A percentile compares a stretch with the other conserved stretches of the same genome.
These are phyloP conservation scores for Leuctra nigra DNA, from an alignment of 2,888 invertebrate species.

Conservation along the genomic window DNA sequence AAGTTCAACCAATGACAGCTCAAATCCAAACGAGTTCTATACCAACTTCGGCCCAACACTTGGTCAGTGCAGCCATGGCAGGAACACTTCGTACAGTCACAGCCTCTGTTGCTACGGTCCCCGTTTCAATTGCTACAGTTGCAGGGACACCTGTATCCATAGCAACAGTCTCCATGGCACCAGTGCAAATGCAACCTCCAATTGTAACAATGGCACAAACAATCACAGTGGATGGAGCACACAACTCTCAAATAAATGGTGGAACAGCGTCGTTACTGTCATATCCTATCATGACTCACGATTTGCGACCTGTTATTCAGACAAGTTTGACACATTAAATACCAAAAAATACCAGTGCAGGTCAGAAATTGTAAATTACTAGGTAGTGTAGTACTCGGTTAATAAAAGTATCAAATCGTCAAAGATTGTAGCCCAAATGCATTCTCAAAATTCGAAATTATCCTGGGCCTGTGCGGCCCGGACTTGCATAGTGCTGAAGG, in stretches of 20 bases:
- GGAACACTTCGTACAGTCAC: constrained; percentile 48
- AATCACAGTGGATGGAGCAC: constrained; percentile 37
- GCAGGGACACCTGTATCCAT: constrained; percentile 52
- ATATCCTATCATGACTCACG: constrained; percentile 56
- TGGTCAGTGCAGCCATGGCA: constrained; percentile 41
- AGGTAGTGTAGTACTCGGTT: no score
- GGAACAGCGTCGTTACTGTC: constrained; percentile 53
- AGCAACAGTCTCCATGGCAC: constrained; percentile 48
- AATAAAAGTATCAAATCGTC: no score
- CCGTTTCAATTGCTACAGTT: constrained; percentile 53
- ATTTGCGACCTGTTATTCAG: background rate
- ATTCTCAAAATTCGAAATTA: no score
- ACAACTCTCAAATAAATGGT: constrained; percentile 38
- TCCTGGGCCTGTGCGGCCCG: no score
- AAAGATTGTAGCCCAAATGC: no score
- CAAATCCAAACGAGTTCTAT: constrained; percentile 43
- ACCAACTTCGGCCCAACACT: constrained; percentile 39
- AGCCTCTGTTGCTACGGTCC: constrained; percentile 53
- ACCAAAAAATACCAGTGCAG: no score
- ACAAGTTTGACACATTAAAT: background rate
- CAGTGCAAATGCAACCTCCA: constrained; percentile 49
- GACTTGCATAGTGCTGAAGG: no score
- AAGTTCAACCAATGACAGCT: constrained; percentile 29
- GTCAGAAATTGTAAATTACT: no score
- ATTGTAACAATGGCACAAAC: constrained; percentile 53